These are phyloP conservation scores for Leistus spinibarbis DNA, from an alignment of 2,888 invertebrate genomes.

Conservation along the genomic window DNA sequence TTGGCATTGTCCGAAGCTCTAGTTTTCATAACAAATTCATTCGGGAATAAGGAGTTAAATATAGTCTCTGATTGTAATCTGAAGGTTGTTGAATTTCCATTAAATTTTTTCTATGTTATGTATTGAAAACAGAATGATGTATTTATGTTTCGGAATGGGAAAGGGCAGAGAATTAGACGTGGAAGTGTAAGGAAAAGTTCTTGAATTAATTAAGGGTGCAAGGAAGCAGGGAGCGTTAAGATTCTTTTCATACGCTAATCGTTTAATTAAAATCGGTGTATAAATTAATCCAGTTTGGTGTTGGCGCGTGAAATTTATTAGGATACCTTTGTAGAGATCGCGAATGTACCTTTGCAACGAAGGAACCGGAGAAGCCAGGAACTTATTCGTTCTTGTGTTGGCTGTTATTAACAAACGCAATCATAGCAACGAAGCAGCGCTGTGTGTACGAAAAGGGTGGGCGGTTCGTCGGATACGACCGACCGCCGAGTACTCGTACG, in stretches of 20 bases:
- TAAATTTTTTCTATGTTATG: too few relatives aligned
- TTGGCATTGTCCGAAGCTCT: too few relatives aligned
- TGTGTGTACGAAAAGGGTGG: neutral
- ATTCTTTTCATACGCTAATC: slow-evolving; percentile 52
- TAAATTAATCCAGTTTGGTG: slow-evolving; percentile 49
- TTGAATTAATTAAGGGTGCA: slow-evolving; percentile 47
- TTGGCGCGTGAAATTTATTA: slow-evolving; percentile 48
- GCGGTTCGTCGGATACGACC: neutral
- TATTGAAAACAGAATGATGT: too few relatives aligned
- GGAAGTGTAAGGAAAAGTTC: slow-evolving; percentile 38
- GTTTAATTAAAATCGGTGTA: slow-evolving; percentile 52
- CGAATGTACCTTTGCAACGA: neutral
- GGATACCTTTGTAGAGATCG: slow-evolving; percentile 24
- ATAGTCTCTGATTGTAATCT: too few relatives aligned
- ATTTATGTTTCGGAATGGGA: neutral
- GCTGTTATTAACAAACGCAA: slow-evolving; percentile 27
- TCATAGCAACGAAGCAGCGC: neutral
- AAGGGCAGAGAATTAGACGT: neutral
- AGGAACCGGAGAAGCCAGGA: neutral
- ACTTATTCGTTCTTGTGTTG: neutral
- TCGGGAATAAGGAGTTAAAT: too few relatives aligned
- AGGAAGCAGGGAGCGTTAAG: too few relatives aligned
- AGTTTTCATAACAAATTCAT: too few relatives aligned
- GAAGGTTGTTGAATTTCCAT: too few relatives aligned
- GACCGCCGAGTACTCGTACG: neutral